phyloP scores from a whole-genome alignment of 1,140 invertebrate species.

The Lepidotrigona ventralis region DNA sequence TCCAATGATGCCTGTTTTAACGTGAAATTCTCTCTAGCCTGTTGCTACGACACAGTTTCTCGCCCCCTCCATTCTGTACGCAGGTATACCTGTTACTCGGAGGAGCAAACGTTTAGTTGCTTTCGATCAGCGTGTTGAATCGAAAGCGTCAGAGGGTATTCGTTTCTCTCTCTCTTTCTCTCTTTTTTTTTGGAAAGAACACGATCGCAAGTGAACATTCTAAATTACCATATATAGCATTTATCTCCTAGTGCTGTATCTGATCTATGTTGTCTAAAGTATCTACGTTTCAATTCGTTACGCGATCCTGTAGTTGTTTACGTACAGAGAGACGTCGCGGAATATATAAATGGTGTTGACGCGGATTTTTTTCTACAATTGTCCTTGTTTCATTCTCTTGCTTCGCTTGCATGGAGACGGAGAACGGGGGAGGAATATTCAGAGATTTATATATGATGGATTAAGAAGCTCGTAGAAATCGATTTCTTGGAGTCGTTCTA shows the following conservation, averaged over 20 bases:
- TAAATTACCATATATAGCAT: neutral
- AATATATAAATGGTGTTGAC: neutral
- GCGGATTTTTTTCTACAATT: neutral
- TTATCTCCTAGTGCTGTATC: neutral
- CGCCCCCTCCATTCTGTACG: slow-evolving; percentile 11
- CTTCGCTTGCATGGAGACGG: neutral
- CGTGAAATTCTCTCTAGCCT: slow-evolving; percentile 35
- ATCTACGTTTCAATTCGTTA: neutral
- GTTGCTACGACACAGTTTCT: slow-evolving; percentile 30
- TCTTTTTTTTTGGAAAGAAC: neutral
- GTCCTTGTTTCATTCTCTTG: neutral
- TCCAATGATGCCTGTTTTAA: slow-evolving; percentile 11
- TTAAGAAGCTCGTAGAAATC: neutral
- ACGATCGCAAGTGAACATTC: neutral
- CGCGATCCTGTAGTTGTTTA: neutral
- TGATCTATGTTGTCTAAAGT: neutral
- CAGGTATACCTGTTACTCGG: slow-evolving; percentile 31
- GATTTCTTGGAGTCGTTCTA: neutral
- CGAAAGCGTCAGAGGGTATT: neutral
- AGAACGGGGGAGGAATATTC: neutral
- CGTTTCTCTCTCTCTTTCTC: no score
- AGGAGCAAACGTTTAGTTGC: slow-evolving; percentile 18
- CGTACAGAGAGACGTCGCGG: neutral
- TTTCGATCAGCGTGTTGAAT: slow-evolving; percentile 14
- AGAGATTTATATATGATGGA: neutral